Evolutionary conservation across 2,113 vertebrate species (phyloP).

Genomic region (Dissostichus mawsoni): DNA sequence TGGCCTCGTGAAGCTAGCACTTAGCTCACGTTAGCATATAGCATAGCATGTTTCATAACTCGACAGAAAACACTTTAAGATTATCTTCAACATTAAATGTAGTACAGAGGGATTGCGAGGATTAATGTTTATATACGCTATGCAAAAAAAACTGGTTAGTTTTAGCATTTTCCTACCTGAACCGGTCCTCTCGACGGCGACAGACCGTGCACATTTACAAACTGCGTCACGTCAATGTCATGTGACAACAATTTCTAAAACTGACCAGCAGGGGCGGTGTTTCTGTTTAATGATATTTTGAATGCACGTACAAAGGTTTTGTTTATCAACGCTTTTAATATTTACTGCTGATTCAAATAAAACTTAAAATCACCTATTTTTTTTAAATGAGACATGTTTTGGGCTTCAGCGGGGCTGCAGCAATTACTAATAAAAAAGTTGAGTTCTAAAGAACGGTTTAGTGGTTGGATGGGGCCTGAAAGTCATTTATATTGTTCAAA

Average conservation of each 20-base stretch:
- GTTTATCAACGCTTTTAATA: not conserved
- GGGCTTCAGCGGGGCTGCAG: not conserved
- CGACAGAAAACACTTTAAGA: not conserved
- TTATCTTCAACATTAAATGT: not conserved
- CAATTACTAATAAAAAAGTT: not conserved
- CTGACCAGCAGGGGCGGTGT: not conserved
- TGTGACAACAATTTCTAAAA: not conserved
- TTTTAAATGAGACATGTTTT: not conserved
- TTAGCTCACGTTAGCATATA: not conserved
- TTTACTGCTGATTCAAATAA: not conserved
- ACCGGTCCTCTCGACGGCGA: not conserved
- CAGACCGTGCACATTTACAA: too few relatives aligned
- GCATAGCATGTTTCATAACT: not conserved
- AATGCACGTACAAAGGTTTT: not conserved
- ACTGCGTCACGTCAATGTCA: not conserved
- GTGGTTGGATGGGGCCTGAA: too few relatives aligned
- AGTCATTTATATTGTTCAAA: too few relatives aligned
- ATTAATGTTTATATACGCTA: too few relatives aligned
- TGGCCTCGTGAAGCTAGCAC: not conserved
- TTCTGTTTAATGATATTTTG: not conserved
- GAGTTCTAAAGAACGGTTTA: too few relatives aligned
- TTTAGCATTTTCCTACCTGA: not conserved
- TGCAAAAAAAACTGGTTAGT: not conserved
- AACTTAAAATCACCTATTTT: not conserved
- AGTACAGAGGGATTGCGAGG: not conserved